These are phyloP conservation scores for Porites divaricata DNA, from an alignment of 92 coral and sea anemone species.

Conservation along the genomic window DNA sequence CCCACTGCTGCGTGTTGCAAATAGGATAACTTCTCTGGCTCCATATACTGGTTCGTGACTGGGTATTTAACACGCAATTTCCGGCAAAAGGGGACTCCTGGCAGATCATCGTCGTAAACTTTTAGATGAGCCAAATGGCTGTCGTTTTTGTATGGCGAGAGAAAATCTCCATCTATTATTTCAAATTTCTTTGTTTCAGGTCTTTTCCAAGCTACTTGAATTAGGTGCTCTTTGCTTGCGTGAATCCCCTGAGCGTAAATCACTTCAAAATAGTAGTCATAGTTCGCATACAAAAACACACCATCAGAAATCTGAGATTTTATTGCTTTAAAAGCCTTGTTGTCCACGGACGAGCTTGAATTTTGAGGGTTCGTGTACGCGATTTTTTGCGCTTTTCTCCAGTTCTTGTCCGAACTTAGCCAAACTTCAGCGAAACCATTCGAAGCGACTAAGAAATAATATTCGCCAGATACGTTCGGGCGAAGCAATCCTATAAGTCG, in stretches of 20 bases:
- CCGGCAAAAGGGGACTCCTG: constrained; percentile 9
- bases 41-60: constrained; percentile 19
- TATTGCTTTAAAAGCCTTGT: constrained; percentile 32
- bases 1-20: background rate
- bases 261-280: constrained; percentile 45
- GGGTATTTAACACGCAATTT: constrained; percentile 1
- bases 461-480: constrained; percentile 44
- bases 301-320: constrained; percentile 41
- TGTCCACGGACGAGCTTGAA: constrained; percentile 3
- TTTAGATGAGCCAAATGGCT: constrained; percentile 7
- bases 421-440: constrained; percentile 59
- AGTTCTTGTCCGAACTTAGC: constrained; percentile 42
- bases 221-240: background rate
- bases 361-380: constrained; percentile 27
- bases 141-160: constrained; percentile 36
- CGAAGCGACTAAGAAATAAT: constrained; percentile 48
- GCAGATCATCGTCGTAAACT: constrained; percentile 32
- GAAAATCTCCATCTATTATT: background rate
- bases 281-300: constrained; percentile 17
- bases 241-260: constrained; percentile 13
- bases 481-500: constrained; percentile 67
- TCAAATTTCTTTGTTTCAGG: constrained; percentile 20
- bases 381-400: constrained; percentile 30
- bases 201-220: constrained; percentile 59
- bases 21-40: constrained; percentile 20